These are phyloP conservation scores for Panulirus ornatus DNA, from an alignment of 1,140 invertebrate genomes.

Conservation along the genomic window DNA sequence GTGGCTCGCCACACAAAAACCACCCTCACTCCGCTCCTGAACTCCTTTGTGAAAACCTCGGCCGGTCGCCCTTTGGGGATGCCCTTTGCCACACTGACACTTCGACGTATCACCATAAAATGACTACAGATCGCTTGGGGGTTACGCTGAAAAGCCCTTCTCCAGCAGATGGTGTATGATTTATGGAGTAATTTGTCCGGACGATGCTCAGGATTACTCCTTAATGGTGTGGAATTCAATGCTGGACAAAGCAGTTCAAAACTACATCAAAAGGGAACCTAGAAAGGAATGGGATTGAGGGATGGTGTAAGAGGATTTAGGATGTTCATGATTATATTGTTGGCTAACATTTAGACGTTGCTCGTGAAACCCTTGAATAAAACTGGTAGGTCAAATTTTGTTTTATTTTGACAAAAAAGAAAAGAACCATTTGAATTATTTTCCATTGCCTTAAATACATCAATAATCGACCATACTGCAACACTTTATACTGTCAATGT, in stretches of 20 bases:
- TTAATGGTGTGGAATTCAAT: neutral
- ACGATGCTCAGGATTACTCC: neutral
- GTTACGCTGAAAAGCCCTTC: neutral
- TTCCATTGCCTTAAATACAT: too few relatives aligned
- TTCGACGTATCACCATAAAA: slow-evolving; percentile 34
- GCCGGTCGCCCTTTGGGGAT: neutral
- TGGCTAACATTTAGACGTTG: neutral
- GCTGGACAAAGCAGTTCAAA: neutral
- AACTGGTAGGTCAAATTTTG: too few relatives aligned
- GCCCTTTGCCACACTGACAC: slow-evolving; percentile 3
- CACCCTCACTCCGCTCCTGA: too few relatives aligned
- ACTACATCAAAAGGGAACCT: neutral
- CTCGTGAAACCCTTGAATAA: too few relatives aligned
- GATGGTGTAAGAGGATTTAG: neutral
- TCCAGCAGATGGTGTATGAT: neutral
- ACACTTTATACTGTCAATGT: too few relatives aligned
- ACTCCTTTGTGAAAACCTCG: neutral
- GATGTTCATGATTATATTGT: slow-evolving; percentile 5
- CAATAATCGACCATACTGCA: too few relatives aligned
- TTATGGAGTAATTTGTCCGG: slow-evolving; percentile 1
- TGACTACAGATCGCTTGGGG: neutral
- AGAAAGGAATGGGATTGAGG: neutral
- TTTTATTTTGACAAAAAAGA: too few relatives aligned
- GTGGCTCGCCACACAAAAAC: too few relatives aligned
- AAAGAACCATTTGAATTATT: too few relatives aligned